Percentiles rank a stretch among this genome's conserved stretches.
Evolutionary conservation across 1,140 invertebrate species (phyloP).

Genomic region (Trachelipus rathkii): DNA sequence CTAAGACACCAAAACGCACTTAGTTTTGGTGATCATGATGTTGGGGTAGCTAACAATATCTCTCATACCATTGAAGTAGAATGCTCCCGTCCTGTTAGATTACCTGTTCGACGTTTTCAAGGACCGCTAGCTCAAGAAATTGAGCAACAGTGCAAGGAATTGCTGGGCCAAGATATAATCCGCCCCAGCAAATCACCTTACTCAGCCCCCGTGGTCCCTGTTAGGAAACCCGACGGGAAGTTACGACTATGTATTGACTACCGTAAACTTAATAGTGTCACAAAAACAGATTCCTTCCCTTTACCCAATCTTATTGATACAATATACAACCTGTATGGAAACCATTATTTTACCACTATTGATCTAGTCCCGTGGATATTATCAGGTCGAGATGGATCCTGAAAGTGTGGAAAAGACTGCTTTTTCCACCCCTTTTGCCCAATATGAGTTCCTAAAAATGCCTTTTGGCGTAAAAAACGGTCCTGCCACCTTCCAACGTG

Average conservation of each 20-base stretch:
- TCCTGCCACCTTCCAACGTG: neutral
- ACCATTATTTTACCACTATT: neutral
- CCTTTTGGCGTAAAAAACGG: neutral
- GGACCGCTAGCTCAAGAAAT: neutral
- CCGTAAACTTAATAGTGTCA: neutral
- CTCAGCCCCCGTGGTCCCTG: constrained; percentile 1
- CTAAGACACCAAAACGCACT: too few species aligned
- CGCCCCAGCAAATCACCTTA: neutral
- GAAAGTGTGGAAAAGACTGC: neutral
- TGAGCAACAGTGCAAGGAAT: neutral
- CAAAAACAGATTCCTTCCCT: neutral
- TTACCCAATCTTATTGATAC: neutral
- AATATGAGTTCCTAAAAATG: neutral
- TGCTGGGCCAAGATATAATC: neutral
- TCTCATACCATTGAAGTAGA: too few species aligned
- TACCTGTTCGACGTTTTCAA: neutral
- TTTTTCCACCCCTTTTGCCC: neutral
- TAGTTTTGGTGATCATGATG: too few species aligned
- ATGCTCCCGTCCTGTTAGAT: too few species aligned
- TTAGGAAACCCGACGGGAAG: neutral
- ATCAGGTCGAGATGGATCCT: neutral
- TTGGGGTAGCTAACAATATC: too few species aligned
- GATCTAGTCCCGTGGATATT: neutral
- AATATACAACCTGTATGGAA: neutral
- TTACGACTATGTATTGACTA: constrained; percentile 10